Conservation (phyloP, 2,888 invertebrate genomes). For the Pachymerium ferrugineum region DNA sequence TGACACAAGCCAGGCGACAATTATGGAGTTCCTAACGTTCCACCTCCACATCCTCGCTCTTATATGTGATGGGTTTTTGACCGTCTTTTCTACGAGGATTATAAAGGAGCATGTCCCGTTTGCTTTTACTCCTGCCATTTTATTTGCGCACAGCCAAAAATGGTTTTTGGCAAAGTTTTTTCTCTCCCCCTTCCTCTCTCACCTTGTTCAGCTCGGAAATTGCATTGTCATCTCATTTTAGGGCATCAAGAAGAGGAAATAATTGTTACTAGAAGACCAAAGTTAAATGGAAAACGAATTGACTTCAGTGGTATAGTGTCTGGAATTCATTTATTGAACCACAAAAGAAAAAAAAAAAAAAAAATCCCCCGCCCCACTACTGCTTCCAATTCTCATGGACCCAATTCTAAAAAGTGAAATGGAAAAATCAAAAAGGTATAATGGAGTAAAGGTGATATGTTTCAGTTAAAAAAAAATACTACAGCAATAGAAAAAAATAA, state of each 20-base stretch:
- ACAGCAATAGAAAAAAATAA: no score
- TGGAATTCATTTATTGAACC: background rate
- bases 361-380: no score
- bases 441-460: background rate
- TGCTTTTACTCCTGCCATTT: constrained; percentile 9
- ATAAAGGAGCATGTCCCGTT: constrained; percentile 15
- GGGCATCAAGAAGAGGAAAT: constrained; percentile 1
- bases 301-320: background rate
- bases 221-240: constrained; percentile 18
- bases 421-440: background rate
- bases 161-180: background rate
- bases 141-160: background rate
- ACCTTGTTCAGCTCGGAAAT: background rate
- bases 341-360: background rate
- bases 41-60: background rate
- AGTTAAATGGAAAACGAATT: constrained; percentile 21
- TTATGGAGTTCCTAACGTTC: background rate
- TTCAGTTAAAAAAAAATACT: no score
- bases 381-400: background rate
- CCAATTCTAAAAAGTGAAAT: background rate
- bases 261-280: constrained; percentile 10
- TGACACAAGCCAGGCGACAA: constrained; percentile 17
- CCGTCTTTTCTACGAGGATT: constrained; percentile 18
- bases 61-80: constrained; percentile 15
- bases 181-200: background rate